These are phyloP conservation scores for Rhynchonycteris naso DNA, from an alignment of 2,797 vertebrate species.

Conservation along the genomic window DNA sequence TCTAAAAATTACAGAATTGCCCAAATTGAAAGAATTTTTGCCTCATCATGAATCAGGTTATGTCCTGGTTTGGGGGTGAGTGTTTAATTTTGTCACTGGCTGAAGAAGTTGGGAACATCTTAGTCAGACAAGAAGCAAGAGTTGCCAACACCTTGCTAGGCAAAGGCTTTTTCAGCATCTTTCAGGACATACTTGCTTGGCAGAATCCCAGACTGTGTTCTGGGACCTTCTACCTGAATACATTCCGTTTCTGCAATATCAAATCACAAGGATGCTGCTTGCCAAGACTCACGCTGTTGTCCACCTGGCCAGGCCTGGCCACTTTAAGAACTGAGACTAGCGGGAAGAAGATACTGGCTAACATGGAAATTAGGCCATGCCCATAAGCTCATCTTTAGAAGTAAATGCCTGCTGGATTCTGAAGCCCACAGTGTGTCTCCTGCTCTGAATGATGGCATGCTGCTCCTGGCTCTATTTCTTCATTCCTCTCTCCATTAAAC, in stretches of 20 bases:
- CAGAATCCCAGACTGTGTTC: conserved; percentile 54
- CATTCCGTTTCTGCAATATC: conserved; percentile 66
- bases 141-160: conserved; percentile 41
- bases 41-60: conserved; percentile 50
- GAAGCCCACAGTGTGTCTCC: not conserved
- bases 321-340: conserved; percentile 52
- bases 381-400: conserved; percentile 42
- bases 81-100: conserved; percentile 67
- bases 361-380: conserved; percentile 34
- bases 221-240: conserved; percentile 63
- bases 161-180: conserved; percentile 59
- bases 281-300: conserved; percentile 66
- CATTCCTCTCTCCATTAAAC: not conserved
- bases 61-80: conserved; percentile 38
- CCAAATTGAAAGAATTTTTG: conserved; percentile 59
- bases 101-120: conserved; percentile 58
- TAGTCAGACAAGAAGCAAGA: conserved; percentile 58
- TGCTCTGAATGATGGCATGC: not conserved
- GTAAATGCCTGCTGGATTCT: conserved; percentile 24
- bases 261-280: conserved; percentile 55
- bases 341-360: conserved; percentile 16
- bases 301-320: conserved; percentile 54
- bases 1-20: conserved; percentile 62
- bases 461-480: conserved; percentile 32
- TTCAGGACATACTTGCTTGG: conserved; percentile 64